Percentiles rank a stretch among this genome's conserved stretches.
Conservation (phyloP, 2,113 vertebrate genomes). For the Romanogobio albipinnatus region DNA sequence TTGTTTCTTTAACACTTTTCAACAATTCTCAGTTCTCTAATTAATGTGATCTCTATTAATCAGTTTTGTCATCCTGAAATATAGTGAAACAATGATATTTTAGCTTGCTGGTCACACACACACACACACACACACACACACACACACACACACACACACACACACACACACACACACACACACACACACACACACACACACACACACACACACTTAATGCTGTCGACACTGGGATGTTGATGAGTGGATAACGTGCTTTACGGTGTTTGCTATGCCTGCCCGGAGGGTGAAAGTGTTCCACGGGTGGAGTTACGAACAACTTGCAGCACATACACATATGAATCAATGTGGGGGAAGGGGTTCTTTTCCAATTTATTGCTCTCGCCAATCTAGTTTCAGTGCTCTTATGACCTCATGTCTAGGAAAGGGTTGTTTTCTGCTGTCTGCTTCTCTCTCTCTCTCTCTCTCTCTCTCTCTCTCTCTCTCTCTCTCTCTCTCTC, state of each 20-base stretch:
- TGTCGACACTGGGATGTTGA: neutral
- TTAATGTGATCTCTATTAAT: neutral
- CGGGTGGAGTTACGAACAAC: neutral
- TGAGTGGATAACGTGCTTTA: neutral
- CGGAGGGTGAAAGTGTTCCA: neutral
- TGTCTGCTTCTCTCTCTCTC: conserved; percentile 12
- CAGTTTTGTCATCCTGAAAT: neutral
- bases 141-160: neutral
- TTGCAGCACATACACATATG: neutral
- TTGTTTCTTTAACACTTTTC: neutral
- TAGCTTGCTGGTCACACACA: neutral
- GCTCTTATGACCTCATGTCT: conserved; percentile 54
- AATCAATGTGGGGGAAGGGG: conserved; percentile 17
- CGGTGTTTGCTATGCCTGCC: neutral
- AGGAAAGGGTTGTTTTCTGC: conserved; percentile 33
- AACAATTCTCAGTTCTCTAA: neutral
- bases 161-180: too few relatives aligned
- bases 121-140: neutral
- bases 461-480: conserved; percentile 11
- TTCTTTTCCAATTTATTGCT: neutral
- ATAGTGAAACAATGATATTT: neutral
- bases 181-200: neutral
- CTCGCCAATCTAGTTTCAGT: conserved; percentile 14
- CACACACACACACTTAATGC: neutral
- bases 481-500: too few relatives aligned